Evolutionary conservation across 2,888 invertebrate genomes (phyloP), one percentile per base, ranked within the genome.

Genomic region (Xestobium rufovillosum): DNA sequence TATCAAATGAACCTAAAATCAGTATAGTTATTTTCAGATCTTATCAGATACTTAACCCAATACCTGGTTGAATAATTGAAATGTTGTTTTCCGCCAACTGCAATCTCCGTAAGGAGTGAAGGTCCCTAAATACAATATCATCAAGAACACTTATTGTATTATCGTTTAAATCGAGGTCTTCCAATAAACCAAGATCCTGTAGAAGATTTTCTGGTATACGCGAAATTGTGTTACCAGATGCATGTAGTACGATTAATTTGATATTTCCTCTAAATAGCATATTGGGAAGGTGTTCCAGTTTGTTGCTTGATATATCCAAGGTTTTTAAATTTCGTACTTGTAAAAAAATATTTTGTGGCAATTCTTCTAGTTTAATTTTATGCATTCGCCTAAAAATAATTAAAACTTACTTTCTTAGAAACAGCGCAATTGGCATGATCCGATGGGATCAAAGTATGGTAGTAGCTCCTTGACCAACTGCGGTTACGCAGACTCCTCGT

Each of bases 31-130:
- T n/a, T n/a, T n/a, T n/a, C n/a, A n/a, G n/a, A n/a, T n/a, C n/a
- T n/a, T n/a, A n/a, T n/a, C n/a, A n/a, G n/a, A n/a, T n/a, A n/a
- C n/a, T n/a, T n/a, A n/a, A n/a, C n/a, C n/a, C 23, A 41, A 31
- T 55, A 60, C 71, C 73, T 49, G 70, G 65, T 11, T 73, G 72
- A 30, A 79, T 66, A 49, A 72, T 70, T 33, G 65, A 66, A 51
- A 83, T 72, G 56, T 74, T 70, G 56, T 87, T 87, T 48, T 78
- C 77, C 1, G 80, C 78, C 8, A 85, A 57, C 53, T 81, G 80
- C 31, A 86, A 64, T 43, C 74, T 68, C 51, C 73, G 73, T 23
- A 85, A 61, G 17, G 68, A 68, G 34, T 57, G 65, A 31, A 83
- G 60, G 31, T 72, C 68, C 3, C 55, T 52, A 50, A 83, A 76